Percentiles rank a stretch among this genome's conserved stretches.
Evolutionary conservation across 2,888 invertebrate genomes (phyloP).

Genomic region (Agonopterix subpropinquella): DNA sequence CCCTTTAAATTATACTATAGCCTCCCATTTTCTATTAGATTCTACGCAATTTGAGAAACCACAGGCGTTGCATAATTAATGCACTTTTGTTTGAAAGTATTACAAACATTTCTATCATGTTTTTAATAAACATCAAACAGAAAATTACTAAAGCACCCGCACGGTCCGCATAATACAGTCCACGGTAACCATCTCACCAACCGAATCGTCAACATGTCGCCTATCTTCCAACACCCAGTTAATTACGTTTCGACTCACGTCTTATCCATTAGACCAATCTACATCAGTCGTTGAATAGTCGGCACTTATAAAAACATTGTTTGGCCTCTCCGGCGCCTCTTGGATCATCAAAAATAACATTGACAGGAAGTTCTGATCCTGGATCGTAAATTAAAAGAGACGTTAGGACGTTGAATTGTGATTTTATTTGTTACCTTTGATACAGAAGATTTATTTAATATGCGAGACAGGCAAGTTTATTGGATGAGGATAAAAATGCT

Average conservation of each 20-base stretch:
- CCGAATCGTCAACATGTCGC: not conserved
- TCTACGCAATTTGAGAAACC: too few species aligned
- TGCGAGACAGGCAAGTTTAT: not conserved
- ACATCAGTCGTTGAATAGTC: conserved; percentile 10
- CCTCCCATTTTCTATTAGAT: too few species aligned
- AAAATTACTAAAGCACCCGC: too few species aligned
- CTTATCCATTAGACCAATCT: conserved; percentile 8
- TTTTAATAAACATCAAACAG: too few species aligned
- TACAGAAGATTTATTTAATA: conserved; percentile 11
- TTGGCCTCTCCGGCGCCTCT: conserved; percentile 34
- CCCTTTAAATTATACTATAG: too few species aligned
- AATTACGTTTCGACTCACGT: too few species aligned
- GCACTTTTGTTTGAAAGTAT: too few species aligned
- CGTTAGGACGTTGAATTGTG: conserved; percentile 38
- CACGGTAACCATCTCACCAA: not conserved
- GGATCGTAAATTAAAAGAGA: conserved; percentile 40
- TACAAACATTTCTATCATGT: too few species aligned
- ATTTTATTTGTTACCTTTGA: conserved; percentile 26
- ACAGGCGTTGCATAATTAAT: too few species aligned
- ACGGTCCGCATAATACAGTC: not conserved
- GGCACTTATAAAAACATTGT: conserved; percentile 37
- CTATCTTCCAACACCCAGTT: not conserved
- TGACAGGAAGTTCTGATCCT: conserved; percentile 47
- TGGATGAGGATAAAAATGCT: not conserved
- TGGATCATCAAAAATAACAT: conserved; percentile 42